Base-by-base conservation (phyloP, 2,797 vertebrate genomes). In the Myotis pilosus region DNA sequence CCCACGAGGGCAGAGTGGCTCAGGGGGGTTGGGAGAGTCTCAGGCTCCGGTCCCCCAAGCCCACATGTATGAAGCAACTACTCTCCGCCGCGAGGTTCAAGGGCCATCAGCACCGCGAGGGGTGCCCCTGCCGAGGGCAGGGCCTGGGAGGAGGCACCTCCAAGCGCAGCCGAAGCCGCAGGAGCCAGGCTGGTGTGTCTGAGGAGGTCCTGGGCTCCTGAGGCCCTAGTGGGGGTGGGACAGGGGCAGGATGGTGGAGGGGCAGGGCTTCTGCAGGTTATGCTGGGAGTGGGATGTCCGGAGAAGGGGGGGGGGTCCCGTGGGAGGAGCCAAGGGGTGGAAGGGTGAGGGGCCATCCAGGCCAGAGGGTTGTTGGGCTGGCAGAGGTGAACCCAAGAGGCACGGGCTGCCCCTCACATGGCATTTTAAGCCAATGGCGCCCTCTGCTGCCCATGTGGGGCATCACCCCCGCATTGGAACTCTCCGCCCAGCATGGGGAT, bases 341-440 rank as follows among this genome's bases (percentile, higher is more conserved):
- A 22, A 25, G 49, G 36, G 20, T 36, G 30, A 25, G 28, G 8
- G 41, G 3, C 30, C n/a, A 19, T 19, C n/a, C 64, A 66, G 64
- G 64, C n/a, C n/a, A 20, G n/a, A 66, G n/a, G 33, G n/a, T 66
- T 38, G 10, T 11, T 23, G 4, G 5, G 20, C 6, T 20, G 47
- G n/a, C 13, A 13, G 64, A 38, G 11, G 10, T 13, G 16, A 60
- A 49, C 15, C 41, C 5, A 20, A 47, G 38, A 30, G 5, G 30
- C 7, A 0, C 47, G 49, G 3, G 13, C 33, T 2, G 8, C 8
- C 53, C 23, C 0, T 8, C 64, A 8, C 10, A 1, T 1, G 2
- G 25, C 80, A 82, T 86, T 78, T 47, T 3, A 0, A 5, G 90
- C 15, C 87, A 82, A 79, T 17, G 57, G 79, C 0, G 28, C 76